phyloP scores from a whole-genome alignment of 2,113 vertebrate genomes.

The Sinocyclocheilus anshuiensis region DNA sequence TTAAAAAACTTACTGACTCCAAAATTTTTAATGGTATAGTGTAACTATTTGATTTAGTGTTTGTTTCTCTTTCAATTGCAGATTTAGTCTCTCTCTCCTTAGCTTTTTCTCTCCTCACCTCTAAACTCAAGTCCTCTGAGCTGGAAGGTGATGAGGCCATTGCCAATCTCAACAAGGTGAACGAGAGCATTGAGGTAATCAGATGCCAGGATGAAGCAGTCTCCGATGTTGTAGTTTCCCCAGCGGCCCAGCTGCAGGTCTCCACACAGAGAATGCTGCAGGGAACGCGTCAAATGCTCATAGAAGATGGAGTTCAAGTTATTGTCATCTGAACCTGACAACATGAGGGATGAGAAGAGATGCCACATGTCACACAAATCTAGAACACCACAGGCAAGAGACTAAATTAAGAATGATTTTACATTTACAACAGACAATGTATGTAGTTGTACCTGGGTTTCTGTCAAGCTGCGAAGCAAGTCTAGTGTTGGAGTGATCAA shows the following conservation, averaged over 20 bases:
- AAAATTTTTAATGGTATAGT: too few species aligned
- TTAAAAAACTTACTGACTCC: too few species aligned
- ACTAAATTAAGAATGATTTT: too few species aligned
- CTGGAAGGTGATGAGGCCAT: constrained; percentile 87
- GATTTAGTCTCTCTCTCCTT: background rate
- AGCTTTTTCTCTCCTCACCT: constrained; percentile 67
- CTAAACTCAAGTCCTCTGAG: constrained; percentile 89
- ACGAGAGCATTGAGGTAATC: constrained; percentile 92
- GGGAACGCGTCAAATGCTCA: constrained; percentile 87
- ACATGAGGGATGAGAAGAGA: background rate
- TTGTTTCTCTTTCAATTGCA: background rate
- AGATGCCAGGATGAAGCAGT: constrained; percentile 90
- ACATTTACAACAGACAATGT: too few species aligned
- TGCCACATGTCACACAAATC: too few species aligned
- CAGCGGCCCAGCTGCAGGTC: constrained; percentile 86
- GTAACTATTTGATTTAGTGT: background rate
- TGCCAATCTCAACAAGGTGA: constrained; percentile 89
- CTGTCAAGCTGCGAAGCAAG: too few species aligned
- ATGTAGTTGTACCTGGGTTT: too few species aligned
- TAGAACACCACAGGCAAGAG: too few species aligned
- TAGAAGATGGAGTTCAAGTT: constrained; percentile 93
- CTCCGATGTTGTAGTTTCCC: constrained; percentile 88
- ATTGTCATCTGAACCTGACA: constrained; percentile 85
- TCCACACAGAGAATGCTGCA: constrained; percentile 88
- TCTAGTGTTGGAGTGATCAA: too few species aligned